phyloP scores from a whole-genome alignment of 1,140 invertebrate species.

The Helicorthomorpha holstii region DNA sequence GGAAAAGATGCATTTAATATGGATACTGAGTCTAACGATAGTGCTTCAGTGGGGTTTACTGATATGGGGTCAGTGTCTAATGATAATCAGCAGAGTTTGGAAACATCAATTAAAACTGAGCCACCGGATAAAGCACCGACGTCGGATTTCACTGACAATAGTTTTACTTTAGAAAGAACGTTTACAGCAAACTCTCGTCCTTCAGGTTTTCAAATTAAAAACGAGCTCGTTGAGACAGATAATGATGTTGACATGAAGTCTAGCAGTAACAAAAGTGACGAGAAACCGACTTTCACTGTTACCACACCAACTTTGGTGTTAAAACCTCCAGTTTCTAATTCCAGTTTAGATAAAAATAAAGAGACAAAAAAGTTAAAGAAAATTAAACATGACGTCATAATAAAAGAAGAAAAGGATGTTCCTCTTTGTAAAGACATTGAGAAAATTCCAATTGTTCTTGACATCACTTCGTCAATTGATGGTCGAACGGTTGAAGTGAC shows the following conservation, averaged over 20 bases:
- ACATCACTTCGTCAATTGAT: neutral
- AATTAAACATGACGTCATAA: neutral
- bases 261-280: neutral
- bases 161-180: neutral
- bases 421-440: neutral
- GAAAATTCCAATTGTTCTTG: neutral
- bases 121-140: neutral
- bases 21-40: slow-evolving; percentile 12
- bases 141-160: neutral
- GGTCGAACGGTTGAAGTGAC: neutral
- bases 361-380: slow-evolving; percentile 5
- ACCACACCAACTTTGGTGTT: neutral
- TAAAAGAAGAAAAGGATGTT: neutral
- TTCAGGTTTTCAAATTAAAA: neutral
- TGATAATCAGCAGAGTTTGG: neutral
- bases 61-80: neutral
- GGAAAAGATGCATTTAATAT: slow-evolving; percentile 10
- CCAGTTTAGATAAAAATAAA: slow-evolving; percentile 13
- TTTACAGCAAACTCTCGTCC: neutral
- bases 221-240: neutral
- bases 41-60: neutral
- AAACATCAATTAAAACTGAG: neutral
- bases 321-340: neutral
- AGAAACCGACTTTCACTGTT: neutral
- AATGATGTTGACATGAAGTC: neutral